These are phyloP conservation scores for Mactromeris polynyma DNA, from an alignment of 2,888 invertebrate genomes.

Conservation along the genomic window DNA sequence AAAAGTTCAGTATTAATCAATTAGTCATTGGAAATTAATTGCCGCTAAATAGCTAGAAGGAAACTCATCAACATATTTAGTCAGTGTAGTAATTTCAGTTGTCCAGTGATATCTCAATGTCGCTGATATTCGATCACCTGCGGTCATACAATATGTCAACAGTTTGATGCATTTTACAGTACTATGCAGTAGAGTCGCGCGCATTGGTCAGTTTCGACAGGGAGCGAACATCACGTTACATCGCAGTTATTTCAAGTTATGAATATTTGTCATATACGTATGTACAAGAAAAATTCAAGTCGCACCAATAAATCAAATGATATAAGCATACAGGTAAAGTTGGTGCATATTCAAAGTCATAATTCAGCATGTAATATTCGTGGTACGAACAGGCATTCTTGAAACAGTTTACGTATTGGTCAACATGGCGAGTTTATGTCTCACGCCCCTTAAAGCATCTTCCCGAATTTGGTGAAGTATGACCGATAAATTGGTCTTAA, in stretches of 20 bases:
- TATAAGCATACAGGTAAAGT: too few species aligned
- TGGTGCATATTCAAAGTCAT: too few species aligned
- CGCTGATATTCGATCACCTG: neutral
- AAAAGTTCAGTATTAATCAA: neutral
- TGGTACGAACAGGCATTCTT: too few species aligned
- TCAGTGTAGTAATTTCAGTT: constrained; percentile 8
- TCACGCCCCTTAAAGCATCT: too few species aligned
- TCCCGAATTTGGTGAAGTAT: too few species aligned
- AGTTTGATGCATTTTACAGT: neutral
- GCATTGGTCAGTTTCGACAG: neutral
- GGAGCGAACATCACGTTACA: neutral
- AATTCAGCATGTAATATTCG: too few species aligned
- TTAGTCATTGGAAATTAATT: constrained; percentile 7
- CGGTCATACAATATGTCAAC: neutral
- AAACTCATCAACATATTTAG: constrained; percentile 11
- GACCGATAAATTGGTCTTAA: too few species aligned
- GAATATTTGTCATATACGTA: neutral
- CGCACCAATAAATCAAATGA: neutral
- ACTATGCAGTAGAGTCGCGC: neutral
- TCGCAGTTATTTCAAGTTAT: neutral
- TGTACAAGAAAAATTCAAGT: neutral
- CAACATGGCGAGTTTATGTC: too few species aligned
- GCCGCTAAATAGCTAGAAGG: neutral
- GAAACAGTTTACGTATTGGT: too few species aligned
- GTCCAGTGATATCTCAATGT: neutral